Evolutionary conservation across 1,140 invertebrate species (phyloP), one percentile per base, ranked within the genome.

Genomic region (Brachionus asplanchnoidis): DNA sequence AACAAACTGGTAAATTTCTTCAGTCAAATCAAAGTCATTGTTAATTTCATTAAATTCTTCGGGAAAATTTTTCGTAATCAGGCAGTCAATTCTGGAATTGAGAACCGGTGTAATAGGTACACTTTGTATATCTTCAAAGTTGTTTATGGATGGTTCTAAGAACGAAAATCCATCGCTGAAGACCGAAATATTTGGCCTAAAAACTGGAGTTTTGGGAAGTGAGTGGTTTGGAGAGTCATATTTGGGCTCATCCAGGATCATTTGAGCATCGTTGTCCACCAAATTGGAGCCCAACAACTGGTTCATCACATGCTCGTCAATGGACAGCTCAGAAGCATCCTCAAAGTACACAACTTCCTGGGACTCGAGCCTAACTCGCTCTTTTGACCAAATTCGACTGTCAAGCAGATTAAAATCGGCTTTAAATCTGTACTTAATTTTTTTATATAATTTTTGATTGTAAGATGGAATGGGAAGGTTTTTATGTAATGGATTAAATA

Each of bases 41-140:
- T 17, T 20, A 5, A 36, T 36, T 8, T 66, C 17, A 20, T 2
- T 66, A 40, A 36, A 70, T 70, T 73, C 68, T 9, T 20, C 20
- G 17, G 40, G 2, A 40, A 42, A 20, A 23, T 73, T 42, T 42
- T 73, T 40, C 36, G 68, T 40, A 73, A 40, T 73, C 6, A 73
- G 23, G 42, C 8, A 44, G 14, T 73, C 36, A 73, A 73, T 9
- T 1, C 11, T 46, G 1, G n/a, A 20, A 73, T 73, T 40, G 7
- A 73, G 17, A 42, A 44, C 36, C 14, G 68, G 68, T 40, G 68
- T 73, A 36, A 73, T 73, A 42, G 68, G 68, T 9, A 73, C 68
- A 42, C 68, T 73, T 23, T 40, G 68, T 42, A 73, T 73, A 40
- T 73, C 36, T 73, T 73, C 68, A 40, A 73, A 42, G 42, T 42